These are phyloP conservation scores for Myzus persicae DNA, from an alignment of 1,140 invertebrate genomes.

Conservation along the genomic window DNA sequence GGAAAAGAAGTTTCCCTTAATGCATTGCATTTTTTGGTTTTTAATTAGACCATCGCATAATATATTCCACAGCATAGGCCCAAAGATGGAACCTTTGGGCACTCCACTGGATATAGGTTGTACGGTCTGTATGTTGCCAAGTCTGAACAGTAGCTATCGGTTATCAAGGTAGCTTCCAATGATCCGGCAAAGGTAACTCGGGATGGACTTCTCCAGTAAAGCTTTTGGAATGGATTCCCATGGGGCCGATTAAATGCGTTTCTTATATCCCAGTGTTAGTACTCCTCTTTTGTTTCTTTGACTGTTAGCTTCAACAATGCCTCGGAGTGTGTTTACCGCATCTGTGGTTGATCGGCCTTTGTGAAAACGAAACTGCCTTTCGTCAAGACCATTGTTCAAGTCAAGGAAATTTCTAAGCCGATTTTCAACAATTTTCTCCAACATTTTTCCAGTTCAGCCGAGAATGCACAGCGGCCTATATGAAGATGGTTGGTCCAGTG, in stretches of 20 bases:
- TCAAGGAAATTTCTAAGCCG: neutral
- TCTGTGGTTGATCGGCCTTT: neutral
- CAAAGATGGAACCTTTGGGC: constrained; percentile 62
- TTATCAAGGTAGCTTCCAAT: neutral
- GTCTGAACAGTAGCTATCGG: neutral
- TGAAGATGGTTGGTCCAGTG: neutral
- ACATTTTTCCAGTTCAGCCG: neutral
- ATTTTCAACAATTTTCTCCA: neutral
- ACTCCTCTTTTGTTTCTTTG: too few relatives aligned
- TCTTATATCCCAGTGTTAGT: too few relatives aligned
- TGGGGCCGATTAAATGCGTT: too few relatives aligned
- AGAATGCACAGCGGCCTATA: neutral
- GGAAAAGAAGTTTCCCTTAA: too few relatives aligned
- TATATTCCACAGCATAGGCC: constrained; percentile 2
- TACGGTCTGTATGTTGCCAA: too few relatives aligned
- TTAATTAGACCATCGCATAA: too few relatives aligned
- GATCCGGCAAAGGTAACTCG: neutral
- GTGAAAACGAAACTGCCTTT: neutral
- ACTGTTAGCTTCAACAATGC: too few relatives aligned
- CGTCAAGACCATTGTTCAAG: fast-evolving
- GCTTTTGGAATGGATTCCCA: too few relatives aligned
- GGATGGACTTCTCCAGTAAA: neutral
- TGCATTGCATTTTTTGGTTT: too few relatives aligned
- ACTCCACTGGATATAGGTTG: constrained; percentile 57
- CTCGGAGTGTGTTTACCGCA: neutral